Evolutionary conservation across 2,888 invertebrate genomes (phyloP).

Genomic region (Terebella lapidaria): DNA sequence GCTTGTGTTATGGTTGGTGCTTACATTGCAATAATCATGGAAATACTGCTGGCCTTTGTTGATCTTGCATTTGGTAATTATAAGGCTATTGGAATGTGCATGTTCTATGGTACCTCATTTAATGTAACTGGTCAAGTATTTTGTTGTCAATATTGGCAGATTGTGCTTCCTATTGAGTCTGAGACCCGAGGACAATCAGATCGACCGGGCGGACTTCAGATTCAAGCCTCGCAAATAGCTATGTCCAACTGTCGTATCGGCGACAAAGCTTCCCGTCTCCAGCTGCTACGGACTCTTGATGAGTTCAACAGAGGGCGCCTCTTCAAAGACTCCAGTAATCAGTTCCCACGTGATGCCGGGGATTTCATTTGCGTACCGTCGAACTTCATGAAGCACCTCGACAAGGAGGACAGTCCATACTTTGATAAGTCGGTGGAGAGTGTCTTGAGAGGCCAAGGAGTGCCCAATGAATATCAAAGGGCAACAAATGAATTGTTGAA

Average conservation of each 20-base stretch:
- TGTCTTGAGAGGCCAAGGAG: constrained; percentile 10
- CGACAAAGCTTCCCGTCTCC: constrained; percentile 55
- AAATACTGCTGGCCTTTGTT: too few species aligned
- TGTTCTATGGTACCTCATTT: too few species aligned
- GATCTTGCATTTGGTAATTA: too few species aligned
- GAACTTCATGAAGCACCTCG: constrained; percentile 27
- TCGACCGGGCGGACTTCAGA: constrained; percentile 78
- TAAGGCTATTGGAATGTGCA: too few species aligned
- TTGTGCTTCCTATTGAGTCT: constrained; percentile 15
- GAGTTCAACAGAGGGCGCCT: constrained; percentile 11
- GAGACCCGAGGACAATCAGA: constrained; percentile 76
- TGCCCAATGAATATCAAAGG: not conserved
- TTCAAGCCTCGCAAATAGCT: constrained; percentile 73
- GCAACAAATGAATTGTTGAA: not conserved
- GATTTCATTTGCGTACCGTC: constrained; percentile 23
- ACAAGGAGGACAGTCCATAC: constrained; percentile 34
- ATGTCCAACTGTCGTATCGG: constrained; percentile 66
- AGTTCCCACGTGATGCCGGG: constrained; percentile 34
- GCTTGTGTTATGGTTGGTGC: too few species aligned
- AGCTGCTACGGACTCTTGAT: constrained; percentile 15
- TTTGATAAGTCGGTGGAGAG: constrained; percentile 31
- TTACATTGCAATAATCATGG: too few species aligned
- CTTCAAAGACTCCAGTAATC: not conserved
- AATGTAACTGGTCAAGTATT: too few species aligned
- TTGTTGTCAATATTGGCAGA: too few species aligned